Evolutionary conservation across 2,797 vertebrate species (phyloP), one percentile per base, ranked within the genome.

Genomic region (Galaxias olidus): DNA sequence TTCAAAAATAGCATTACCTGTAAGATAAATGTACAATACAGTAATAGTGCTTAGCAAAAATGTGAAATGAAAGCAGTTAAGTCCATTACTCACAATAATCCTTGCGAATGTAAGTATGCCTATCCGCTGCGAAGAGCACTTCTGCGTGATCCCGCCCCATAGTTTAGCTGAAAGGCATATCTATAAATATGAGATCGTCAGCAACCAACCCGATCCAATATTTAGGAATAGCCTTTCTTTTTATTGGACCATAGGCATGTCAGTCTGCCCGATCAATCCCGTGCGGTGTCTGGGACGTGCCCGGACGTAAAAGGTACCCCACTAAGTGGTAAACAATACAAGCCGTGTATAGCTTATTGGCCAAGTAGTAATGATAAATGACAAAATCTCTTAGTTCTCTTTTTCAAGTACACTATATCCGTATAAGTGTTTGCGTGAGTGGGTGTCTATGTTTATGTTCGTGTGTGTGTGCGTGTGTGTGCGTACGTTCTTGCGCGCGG

Each of bases 281-380:
- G 76, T 75, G 71, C 81, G 83, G 86, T 89, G 77, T 89, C 91
- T 30, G 91, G 90, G 91, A 90, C 91, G 92, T 92, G 91, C 92
- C 90, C 60, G 92, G 90, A 91, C 90, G 90, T 91, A 82, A 70
- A 11, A 14, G 19, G 43, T 75, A 52, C 68, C 62, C 77, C 54
- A 63, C 49, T 69, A 61, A 73, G 66, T 79, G 65, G 85, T 85
- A 83, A 90, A 87, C 81, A 79, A 69, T 82, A 79, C 67, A 43
- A 67, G 59, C 48, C 48, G 53, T 20, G 59, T 66, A 41, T 65
- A 71, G 67, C 70, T 77, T 45, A 55, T 40, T 12, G 14, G 10
- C 10, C 6, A 1, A 40, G 12, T 40, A 40, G 12, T 55, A 11
- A 13, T 55, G 12, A 19, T 53, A 19, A 53, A 18, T 19, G 51